A percentile compares a stretch with the other conserved stretches of the same genome.
Conservation (phyloP, 2,797 vertebrate species). For the Sparus aurata region DNA sequence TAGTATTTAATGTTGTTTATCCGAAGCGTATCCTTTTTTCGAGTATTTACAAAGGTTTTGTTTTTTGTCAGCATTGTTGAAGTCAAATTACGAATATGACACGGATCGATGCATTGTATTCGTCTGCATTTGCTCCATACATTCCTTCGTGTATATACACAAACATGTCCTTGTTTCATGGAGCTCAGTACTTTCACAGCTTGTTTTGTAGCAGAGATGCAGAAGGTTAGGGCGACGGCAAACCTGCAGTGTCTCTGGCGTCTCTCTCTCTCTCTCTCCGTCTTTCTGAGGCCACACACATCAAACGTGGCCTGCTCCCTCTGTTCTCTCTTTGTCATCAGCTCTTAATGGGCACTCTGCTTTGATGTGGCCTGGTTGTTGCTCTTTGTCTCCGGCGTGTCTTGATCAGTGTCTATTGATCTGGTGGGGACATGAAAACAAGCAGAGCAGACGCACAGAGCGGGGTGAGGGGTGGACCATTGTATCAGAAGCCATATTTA, state of each 20-base stretch:
- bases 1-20: not conserved
- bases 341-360: slow-evolving; percentile 60
- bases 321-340: slow-evolving; percentile 72
- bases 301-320: slow-evolving; percentile 58
- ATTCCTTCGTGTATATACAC: not conserved
- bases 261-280: not conserved
- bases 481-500: slow-evolving; percentile 36
- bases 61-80: not conserved
- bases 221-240: not conserved
- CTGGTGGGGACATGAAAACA: slow-evolving; percentile 56
- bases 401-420: slow-evolving; percentile 73
- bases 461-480: slow-evolving; percentile 19
- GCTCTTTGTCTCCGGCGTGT: slow-evolving; percentile 66
- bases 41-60: not conserved
- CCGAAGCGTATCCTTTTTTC: not conserved
- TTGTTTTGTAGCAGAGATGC: slow-evolving; percentile 6
- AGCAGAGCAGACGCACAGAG: slow-evolving; percentile 34
- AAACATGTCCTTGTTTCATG: not conserved
- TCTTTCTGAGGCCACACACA: slow-evolving; percentile 54
- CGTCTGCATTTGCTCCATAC: not conserved
- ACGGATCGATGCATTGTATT: not conserved
- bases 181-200: not conserved
- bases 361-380: slow-evolving; percentile 70
- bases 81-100: not conserved
- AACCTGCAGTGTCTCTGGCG: slow-evolving; percentile 11